Base-by-base conservation (phyloP, 2,888 invertebrate genomes). In the Orthosia gracilis region DNA sequence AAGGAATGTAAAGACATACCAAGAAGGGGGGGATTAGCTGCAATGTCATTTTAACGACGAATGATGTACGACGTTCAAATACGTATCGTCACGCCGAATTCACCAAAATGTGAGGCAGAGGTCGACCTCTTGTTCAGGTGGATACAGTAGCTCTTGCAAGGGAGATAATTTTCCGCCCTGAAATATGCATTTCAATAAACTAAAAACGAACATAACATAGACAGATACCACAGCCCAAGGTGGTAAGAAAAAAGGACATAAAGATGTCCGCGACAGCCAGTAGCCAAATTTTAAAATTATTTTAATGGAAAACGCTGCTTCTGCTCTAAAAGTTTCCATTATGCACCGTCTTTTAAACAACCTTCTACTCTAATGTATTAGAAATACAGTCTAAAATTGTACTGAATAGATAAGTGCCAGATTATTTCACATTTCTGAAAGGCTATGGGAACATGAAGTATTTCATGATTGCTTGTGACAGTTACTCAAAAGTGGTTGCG, bases 381-480 rank as follows among this genome's bases (percentile, higher is more conserved):
- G 4, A 12, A 2, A 26, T 67, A 75, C 11, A 50, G 66, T 61
- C 0, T 21, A 55, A 66, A 72, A 45, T 65, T 5, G 18, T 13
- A 5, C 3, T 26, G 15, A 15, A 3, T 31, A 26, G 17, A 15
- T 2, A 2, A 7, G 12, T 4, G 3, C 23, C 40, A 49, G 2
- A 18, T 58, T 11, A 55, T 61, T 73, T 52, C 21, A 40, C 3
- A 58, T 49, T 75, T 62, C n/a, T 12, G 11, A 21, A 50, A 2
- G n/a, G 45, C 61, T 62, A 47, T 57, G 13, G 17, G 54, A 55
- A 66, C 40, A 61, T 26, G 1, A 45, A 65, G 15, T 50, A 61
- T 72, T 66, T 75, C 61, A 18, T 57, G 40, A 54, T 64, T 64
- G 45, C 52, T 64, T 13, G 18, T 18, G 62, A 68, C 62, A 50